These are phyloP conservation scores for Montipora foliosa DNA, from an alignment of 64 coral and sea anemone genomes.

Conservation along the genomic window DNA sequence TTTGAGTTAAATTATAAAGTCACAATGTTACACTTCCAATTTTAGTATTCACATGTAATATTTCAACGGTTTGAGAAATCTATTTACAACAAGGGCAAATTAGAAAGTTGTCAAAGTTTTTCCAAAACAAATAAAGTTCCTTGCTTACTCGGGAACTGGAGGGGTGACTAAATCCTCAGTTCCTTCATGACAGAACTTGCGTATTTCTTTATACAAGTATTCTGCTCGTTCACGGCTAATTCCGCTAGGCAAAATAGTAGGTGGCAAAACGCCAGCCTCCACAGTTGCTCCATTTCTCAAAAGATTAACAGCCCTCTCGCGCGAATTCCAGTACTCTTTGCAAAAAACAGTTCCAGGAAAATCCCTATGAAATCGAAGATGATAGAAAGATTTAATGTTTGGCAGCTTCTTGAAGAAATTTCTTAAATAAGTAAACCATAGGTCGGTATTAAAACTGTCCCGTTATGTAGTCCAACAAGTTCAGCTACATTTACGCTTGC, in stretches of 20 bases:
- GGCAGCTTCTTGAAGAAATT: slow-evolving; percentile 43
- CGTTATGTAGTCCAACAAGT: slow-evolving; percentile 57
- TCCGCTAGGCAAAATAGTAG: slow-evolving; percentile 21
- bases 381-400: slow-evolving; percentile 13
- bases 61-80: no score
- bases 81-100: no score
- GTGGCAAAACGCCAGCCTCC: background rate
- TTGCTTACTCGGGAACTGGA: background rate
- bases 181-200: slow-evolving; percentile 45
- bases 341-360: slow-evolving; percentile 32
- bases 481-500: slow-evolving; percentile 25
- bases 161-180: slow-evolving; percentile 31
- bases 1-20: no score
- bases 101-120: background rate
- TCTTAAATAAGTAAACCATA: slow-evolving; percentile 43
- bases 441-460: slow-evolving; percentile 41
- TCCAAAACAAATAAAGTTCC: background rate
- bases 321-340: slow-evolving; percentile 48
- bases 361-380: slow-evolving; percentile 53
- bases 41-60: no score
- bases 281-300: background rate
- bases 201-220: slow-evolving; percentile 63
- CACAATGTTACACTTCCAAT: no score
- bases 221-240: slow-evolving; percentile 10
- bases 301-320: slow-evolving; percentile 10